Evolutionary conservation across 2,888 invertebrate species (phyloP), one percentile per base, ranked within the genome.

Genomic region (Aquatica leii): DNA sequence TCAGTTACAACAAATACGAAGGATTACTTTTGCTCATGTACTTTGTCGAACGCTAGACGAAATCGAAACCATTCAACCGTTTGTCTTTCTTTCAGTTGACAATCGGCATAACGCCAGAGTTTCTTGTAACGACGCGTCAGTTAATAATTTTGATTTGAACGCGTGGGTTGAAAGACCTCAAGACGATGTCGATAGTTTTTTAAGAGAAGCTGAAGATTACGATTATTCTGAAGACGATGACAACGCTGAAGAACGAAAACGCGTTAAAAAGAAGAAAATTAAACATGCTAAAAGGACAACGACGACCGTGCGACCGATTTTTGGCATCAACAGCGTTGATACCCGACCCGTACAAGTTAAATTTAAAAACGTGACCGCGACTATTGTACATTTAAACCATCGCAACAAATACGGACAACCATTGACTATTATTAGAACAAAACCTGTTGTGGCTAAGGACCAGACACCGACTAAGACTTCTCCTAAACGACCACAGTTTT

Each of bases 1-100:
- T 0, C 94, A 94, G 76, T 79, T 94, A 1, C 88, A 90, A 69
- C 90, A 92, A 70, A 86, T 94, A 43, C 83, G 92, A 31, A 84
- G 87, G 53, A 85, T 90, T 12, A 89, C 90, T 0, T 82, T 94
- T 43, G 88, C 93, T 0, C 89, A 93, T 75, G 85, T 94, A 1
- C 81, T 92, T 5, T 92, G 92, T 74, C 84, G 86, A 51, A 90
- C 89, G 0, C 82, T 89, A 71, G 87, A 85, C 70, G 85, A 85
- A 34, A 86, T 91, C 40, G 86, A 88, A 66, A 88, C 85, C 14
- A 82, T 91, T 37, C 91, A 91, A 76, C 90, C 90, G 0, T 90
- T 90, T 71, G 89, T 87, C 0, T 90, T 91, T 75, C 82, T 91
- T 3, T 83, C 86, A 6, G 78, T 86, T 0, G 88, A 90, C 71